These are phyloP conservation scores for Brachionichthys hirsutus DNA, from an alignment of 2,113 vertebrate species.

Conservation along the genomic window DNA sequence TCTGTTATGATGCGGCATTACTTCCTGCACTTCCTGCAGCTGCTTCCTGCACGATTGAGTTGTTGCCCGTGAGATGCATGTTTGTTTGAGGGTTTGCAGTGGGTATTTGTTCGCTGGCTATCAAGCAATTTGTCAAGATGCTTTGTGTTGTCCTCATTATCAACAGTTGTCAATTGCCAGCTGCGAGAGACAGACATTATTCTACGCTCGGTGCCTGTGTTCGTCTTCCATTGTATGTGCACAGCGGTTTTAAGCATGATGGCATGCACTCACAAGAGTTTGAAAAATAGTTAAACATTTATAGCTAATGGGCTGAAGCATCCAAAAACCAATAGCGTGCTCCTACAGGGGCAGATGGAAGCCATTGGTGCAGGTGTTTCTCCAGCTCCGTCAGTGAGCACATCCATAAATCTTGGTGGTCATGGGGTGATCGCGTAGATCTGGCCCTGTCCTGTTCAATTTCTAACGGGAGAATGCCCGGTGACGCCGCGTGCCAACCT, in stretches of 20 bases:
- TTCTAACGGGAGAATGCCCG: slow-evolving; percentile 71
- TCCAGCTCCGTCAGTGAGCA: slow-evolving; percentile 49
- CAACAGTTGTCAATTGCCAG: too few species aligned
- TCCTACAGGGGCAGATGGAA: slow-evolving; percentile 20
- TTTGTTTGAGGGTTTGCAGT: not conserved
- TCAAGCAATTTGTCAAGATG: not conserved
- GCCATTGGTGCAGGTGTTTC: slow-evolving; percentile 45
- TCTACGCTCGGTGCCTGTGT: not conserved
- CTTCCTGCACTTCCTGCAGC: too few species aligned
- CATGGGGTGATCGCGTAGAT: slow-evolving; percentile 47
- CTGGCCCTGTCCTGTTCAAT: slow-evolving; percentile 75
- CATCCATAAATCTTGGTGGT: slow-evolving; percentile 59
- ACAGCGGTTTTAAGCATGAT: not conserved
- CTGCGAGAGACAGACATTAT: not conserved
- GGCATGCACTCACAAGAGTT: not conserved
- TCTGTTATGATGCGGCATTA: too few species aligned
- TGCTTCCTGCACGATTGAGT: too few species aligned
- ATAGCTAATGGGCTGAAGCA: not conserved
- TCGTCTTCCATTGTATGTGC: not conserved
- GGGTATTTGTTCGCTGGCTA: too few species aligned
- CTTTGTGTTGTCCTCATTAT: not conserved
- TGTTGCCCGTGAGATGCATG: too few species aligned
- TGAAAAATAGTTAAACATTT: not conserved
- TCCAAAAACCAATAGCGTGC: not conserved
- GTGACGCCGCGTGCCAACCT: slow-evolving; percentile 68